phyloP scores from a whole-genome alignment of 2,888 invertebrate genomes.

The Mythimna impura region DNA sequence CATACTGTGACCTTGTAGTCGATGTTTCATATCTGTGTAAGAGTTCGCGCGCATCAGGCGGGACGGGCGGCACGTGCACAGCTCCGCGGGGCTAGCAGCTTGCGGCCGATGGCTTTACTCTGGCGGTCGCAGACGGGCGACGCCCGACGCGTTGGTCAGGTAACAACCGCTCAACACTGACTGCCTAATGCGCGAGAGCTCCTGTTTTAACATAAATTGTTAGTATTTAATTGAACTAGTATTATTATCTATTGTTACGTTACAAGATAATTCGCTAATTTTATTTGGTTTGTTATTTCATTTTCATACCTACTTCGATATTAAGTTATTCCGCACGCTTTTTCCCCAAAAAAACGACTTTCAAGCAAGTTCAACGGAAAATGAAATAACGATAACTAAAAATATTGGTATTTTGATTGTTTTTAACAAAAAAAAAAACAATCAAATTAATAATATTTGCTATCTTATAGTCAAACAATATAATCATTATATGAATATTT shows the following conservation, averaged over 20 bases:
- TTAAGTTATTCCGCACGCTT: conserved; percentile 35
- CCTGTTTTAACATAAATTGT: conserved; percentile 54
- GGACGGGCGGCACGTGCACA: neutral
- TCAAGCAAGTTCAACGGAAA: conserved; percentile 66
- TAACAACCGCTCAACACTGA: neutral
- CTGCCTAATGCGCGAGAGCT: conserved; percentile 50
- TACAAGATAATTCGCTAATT: conserved; percentile 30
- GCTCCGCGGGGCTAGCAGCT: neutral
- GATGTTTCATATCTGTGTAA: conserved; percentile 75
- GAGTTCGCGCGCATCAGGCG: conserved; percentile 50
- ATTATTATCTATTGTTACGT: conserved; percentile 46
- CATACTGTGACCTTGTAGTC: conserved; percentile 94
- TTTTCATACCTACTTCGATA: conserved; percentile 33
- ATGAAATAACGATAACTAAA: conserved; percentile 38
- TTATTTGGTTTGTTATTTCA: conserved; percentile 41
- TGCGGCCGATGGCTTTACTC: neutral
- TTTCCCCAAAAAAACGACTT: conserved; percentile 51
- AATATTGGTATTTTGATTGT: conserved; percentile 30
- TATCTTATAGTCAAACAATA: conserved; percentile 46
- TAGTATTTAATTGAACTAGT: conserved; percentile 54
- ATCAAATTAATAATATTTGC: conserved; percentile 49
- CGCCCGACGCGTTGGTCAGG: neutral
- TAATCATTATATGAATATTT: conserved; percentile 54
- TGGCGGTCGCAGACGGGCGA: neutral
- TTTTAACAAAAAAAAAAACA: conserved; percentile 42